Conservation (phyloP, 2,113 vertebrate genomes). For the Xiphorhynchus elegans region DNA sequence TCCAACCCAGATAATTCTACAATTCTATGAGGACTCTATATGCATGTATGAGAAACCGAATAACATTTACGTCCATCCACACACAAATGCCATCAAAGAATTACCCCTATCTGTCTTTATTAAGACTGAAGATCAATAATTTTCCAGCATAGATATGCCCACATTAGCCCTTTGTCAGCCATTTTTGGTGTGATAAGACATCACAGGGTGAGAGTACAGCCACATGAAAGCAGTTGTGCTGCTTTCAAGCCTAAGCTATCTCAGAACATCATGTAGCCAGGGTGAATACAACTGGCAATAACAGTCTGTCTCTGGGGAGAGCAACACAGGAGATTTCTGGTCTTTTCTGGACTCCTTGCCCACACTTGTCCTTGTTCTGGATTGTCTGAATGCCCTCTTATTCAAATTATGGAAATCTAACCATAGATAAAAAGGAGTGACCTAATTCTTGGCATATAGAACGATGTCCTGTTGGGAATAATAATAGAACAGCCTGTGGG, state of each 20-base stretch:
- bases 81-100: background rate
- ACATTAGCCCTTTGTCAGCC: background rate
- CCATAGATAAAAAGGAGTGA: background rate
- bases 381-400: background rate
- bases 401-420: background rate
- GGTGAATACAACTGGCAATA: background rate
- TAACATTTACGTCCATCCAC: background rate
- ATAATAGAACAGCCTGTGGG: background rate
- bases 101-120: background rate
- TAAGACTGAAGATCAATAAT: background rate
- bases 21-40: background rate
- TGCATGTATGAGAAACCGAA: background rate
- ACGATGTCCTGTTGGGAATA: background rate
- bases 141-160: background rate
- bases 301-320: background rate
- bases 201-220: background rate
- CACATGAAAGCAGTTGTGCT: background rate
- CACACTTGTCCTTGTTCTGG: background rate
- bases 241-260: background rate
- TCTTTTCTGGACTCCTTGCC: background rate
- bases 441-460: slow-evolving; percentile 5
- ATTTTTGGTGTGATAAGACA: background rate
- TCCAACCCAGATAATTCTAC: background rate
- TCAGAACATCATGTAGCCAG: background rate
- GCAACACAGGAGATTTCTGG: background rate